Conservation (phyloP, 2,113 vertebrate species). For the Centropus unirufus region DNA sequence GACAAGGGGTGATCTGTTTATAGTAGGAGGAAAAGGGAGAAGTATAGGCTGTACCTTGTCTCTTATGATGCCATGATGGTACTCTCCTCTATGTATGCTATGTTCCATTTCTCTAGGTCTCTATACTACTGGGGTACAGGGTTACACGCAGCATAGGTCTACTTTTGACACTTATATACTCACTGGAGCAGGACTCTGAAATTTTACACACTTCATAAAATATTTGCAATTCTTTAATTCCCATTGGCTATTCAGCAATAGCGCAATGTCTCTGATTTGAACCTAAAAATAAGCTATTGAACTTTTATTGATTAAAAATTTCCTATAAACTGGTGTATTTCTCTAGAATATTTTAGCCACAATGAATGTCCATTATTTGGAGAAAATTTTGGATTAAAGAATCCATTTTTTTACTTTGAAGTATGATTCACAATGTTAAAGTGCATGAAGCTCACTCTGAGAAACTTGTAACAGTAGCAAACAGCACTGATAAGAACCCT, state of each 20-base stretch:
- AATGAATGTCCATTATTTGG: neutral
- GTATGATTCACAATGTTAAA: neutral
- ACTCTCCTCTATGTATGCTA: neutral
- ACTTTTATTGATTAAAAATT: neutral
- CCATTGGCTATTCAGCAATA: neutral
- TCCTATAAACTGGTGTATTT: neutral
- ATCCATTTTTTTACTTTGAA: neutral
- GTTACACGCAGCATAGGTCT: neutral
- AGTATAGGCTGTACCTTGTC: neutral
- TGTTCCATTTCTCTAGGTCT: neutral
- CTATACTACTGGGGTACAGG: neutral
- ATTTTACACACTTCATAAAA: neutral
- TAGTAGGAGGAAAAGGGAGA: accelerated
- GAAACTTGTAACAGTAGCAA: neutral
- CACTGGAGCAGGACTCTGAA: neutral
- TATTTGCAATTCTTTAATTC: neutral
- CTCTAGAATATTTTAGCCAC: neutral
- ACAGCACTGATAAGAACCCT: neutral
- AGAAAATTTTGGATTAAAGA: neutral
- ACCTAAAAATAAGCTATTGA: neutral
- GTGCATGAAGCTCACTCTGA: neutral
- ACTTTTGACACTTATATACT: neutral
- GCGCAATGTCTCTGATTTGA: neutral
- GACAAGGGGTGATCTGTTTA: neutral
- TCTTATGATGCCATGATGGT: neutral